Evolutionary conservation across 2,113 vertebrate species (phyloP), one percentile per base, ranked within the genome.

Genomic region (Stigmatopora nigra): DNA sequence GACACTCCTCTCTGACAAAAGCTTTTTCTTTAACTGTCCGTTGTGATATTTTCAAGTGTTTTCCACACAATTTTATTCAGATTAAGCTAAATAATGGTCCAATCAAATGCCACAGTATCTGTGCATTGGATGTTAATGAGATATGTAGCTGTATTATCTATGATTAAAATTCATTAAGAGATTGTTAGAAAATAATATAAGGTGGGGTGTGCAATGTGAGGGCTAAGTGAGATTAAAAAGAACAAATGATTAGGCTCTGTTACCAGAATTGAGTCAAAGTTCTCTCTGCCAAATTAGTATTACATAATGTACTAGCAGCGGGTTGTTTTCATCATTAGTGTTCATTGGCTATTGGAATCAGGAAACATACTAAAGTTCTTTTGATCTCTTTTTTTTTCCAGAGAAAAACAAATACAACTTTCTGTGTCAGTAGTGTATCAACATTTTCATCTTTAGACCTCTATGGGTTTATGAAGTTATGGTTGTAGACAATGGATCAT

Each of bases 171-270:
- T 7, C 38, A 4, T 41, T 10, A 7, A 41, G 9, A 41, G 9
- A 41, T 31, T 31, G 25, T 31, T 31, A 41, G 9, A 41, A 41
- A 41, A 41, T 1, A 41, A 41, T 7, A 41, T 8, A 8, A 41
- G 38, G 38, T 41, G 38, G 9, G 38, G 38, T 7, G 9, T 41
- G 38, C 7, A 41, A 41, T 7, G 1, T 41, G 80, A 73, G 77
- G 80, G 83, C 84, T 86, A 80, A 78, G 78, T 4, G 61, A 66
- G 49, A 60, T 55, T 51, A 51, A 68, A 64, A 72, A 74, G 69
- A 70, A 60, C 61, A 73, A 80, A 78, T 80, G 70, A 78, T 61
- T 77, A 19, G 86, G 84, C 82, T 81, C 82, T 78, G 78, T 84
- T 86, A 86, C 77, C 71, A 81, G 84, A 80, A 83, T 78, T 73